Conservation (phyloP, 2,888 invertebrate genomes). For the Hirtodrosophila alboralis region DNA sequence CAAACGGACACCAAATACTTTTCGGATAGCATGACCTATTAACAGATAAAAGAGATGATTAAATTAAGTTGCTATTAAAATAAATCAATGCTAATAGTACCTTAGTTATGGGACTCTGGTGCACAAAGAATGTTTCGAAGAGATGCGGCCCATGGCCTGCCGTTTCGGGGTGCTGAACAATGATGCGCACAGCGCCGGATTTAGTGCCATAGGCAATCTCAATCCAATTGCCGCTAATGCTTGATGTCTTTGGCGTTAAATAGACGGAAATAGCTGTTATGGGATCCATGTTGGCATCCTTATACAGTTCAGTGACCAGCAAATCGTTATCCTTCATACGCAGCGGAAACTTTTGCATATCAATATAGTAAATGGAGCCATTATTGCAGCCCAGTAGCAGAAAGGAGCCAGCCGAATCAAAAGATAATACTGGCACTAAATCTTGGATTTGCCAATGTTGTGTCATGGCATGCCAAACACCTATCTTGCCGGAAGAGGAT, state of each 20-base stretch:
- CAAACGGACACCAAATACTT: constrained; percentile 98
- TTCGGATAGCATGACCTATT: constrained; percentile 95
- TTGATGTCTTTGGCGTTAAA: constrained; percentile 99
- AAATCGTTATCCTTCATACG: constrained; percentile 99
- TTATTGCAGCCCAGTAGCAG: constrained; percentile 97
- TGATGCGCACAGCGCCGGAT: constrained; percentile 97
- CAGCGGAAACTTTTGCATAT: constrained; percentile 99
- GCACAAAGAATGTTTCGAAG: constrained; percentile 99
- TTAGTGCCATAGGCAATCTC: constrained; percentile 99
- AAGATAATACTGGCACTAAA: constrained; percentile 96
- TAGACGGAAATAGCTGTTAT: constrained; percentile 99
- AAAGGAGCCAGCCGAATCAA: constrained; percentile 98
- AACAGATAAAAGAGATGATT: not conserved
- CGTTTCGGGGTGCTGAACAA: constrained; percentile 99
- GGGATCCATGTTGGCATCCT: constrained; percentile 96
- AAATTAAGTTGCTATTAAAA: not conserved
- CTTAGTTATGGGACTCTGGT: constrained; percentile 97
- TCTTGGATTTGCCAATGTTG: constrained; percentile 99
- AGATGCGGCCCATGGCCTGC: constrained; percentile 99
- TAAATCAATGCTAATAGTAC: constrained; percentile 84
- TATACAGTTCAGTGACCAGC: constrained; percentile 97
- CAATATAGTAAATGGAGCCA: constrained; percentile 99
- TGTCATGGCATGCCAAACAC: constrained; percentile 99
- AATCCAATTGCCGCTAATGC: constrained; percentile 99
- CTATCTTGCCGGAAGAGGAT: constrained; percentile 95